Percentiles rank a stretch among this genome's conserved stretches.
These are phyloP conservation scores for Rhinoderma darwinii DNA, from an alignment of 2,113 vertebrate genomes.

Conservation along the genomic window DNA sequence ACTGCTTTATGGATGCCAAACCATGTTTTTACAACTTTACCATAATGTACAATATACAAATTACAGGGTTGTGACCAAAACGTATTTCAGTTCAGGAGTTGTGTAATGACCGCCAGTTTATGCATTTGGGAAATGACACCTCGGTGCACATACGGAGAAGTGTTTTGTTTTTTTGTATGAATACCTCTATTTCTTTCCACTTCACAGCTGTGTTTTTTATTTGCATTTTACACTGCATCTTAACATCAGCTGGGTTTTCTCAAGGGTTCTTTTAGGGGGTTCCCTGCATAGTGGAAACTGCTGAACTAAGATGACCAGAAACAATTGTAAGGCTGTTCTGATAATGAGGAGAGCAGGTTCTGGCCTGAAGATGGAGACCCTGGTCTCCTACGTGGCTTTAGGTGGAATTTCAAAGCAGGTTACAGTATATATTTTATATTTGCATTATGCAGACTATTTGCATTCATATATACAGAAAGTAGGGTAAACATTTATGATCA, in stretches of 20 bases:
- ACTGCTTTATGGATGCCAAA: neutral
- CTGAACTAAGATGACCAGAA: constrained; percentile 4
- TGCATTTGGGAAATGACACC: constrained; percentile 3
- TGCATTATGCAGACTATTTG: neutral
- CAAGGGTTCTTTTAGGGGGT: constrained; percentile 4
- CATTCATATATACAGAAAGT: neutral
- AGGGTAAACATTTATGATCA: neutral
- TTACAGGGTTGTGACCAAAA: neutral
- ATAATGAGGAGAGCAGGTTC: constrained; percentile 3
- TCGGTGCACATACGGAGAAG: constrained; percentile 10
- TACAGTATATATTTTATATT: neutral
- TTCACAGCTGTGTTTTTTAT: constrained; percentile 38
- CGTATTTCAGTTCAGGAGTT: neutral
- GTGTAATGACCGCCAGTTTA: neutral
- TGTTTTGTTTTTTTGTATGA: constrained; percentile 15
- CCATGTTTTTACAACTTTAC: neutral
- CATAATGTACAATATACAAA: neutral
- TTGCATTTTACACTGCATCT: neutral
- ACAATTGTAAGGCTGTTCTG: neutral
- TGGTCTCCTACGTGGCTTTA: neutral
- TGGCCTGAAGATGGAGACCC: constrained; percentile 21
- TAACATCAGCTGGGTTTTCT: constrained; percentile 30
- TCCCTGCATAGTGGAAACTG: constrained; percentile 12
- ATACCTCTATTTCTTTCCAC: constrained; percentile 30
- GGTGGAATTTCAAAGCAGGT: neutral